Evolutionary conservation across 2,113 vertebrate species (phyloP), one percentile per base, ranked within the genome.

Genomic region (Pao palembangensis): DNA sequence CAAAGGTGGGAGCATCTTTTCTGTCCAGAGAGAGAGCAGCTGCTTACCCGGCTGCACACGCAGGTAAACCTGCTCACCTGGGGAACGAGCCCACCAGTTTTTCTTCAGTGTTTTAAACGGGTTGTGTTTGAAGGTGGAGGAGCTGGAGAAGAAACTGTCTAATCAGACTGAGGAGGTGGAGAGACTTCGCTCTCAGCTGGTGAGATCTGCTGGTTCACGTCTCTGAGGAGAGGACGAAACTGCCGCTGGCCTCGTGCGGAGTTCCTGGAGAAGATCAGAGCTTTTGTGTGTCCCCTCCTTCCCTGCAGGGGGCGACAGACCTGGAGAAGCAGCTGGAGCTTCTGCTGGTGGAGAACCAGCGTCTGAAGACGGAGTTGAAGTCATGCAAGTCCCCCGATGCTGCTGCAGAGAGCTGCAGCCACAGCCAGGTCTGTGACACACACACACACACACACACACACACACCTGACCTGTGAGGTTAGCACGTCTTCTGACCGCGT

Each of bases 301-400:
- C 2, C 72, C 73, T 81, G 16, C 16, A 98, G 96, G 95, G 94
- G 3, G 93, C 94, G 77, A 95, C 93, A 0, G 95, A 98, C 62
- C 69, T 88, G 41, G 96, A 98, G 90, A 98, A 99, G 86, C 96
- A 96, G 84, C 91, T 94, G 65, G 92, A 96, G 83, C 90, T 94
- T 73, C 90, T 99, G 85, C 88, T 83, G 41, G 92, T 91, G 1
- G 95, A 99, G 85, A 98, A 99, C 12, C 88, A 93, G 85, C 92
- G 83, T 20, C 87, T 99, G 81, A 94, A 89, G 71, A 93, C 93
- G 80, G 94, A 96, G 87, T 90, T 96, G 87, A 92, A 89, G 75
- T 78, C 69, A 16, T 89, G 90, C 1, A 91, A 92, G 83, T 80
- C 84, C 0, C 83, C 91, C 48, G 87, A 93, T 44, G 60, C 76